phyloP scores from a whole-genome alignment of 2,113 vertebrate genomes.

The Pithys albifrons region DNA sequence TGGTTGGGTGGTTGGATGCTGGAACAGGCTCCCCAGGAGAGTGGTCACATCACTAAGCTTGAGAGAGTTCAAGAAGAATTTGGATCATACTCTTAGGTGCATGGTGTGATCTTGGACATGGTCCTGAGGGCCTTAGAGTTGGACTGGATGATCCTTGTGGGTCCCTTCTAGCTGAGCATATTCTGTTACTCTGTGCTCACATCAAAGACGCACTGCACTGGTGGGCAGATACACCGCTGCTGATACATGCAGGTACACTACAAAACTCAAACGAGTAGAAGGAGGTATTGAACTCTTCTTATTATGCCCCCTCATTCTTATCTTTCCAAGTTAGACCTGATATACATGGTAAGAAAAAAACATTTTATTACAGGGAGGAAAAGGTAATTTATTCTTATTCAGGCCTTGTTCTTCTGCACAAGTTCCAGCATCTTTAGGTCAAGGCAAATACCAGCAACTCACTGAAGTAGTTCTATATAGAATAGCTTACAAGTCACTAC shows the following conservation, averaged over 20 bases:
- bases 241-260: background rate
- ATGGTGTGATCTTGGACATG: background rate
- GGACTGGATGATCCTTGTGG: background rate
- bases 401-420: background rate
- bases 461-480: background rate
- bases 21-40: background rate
- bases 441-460: background rate
- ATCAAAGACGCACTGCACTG: background rate
- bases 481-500: background rate
- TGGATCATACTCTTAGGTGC: background rate
- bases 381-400: background rate
- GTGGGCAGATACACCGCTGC: background rate
- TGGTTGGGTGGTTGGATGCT: background rate
- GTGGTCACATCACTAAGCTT: background rate
- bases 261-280: background rate
- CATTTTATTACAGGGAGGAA: background rate
- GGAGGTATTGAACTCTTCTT: background rate
- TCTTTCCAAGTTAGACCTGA: background rate
- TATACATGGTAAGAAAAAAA: background rate
- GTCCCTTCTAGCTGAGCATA: background rate
- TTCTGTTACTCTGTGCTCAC: background rate
- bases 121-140: background rate
- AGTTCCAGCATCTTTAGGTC: background rate
- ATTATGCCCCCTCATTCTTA: background rate
- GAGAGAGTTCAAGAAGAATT: background rate